These are phyloP conservation scores for Lydus trimaculatus DNA, from an alignment of 2,888 invertebrate genomes.

Conservation along the genomic window DNA sequence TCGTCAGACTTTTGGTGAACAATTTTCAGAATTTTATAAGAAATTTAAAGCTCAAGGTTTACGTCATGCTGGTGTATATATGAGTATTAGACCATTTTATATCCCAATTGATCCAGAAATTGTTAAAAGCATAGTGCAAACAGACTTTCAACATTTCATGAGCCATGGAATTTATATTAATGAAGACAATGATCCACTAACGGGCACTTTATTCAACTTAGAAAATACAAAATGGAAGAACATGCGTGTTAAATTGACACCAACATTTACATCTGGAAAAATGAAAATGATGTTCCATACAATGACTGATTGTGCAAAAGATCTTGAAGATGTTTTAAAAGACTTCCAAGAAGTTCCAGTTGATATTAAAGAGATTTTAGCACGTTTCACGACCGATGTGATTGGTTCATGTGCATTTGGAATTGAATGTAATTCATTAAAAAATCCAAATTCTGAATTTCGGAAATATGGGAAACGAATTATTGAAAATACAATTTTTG, in stretches of 20 bases:
- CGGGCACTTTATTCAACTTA: constrained; percentile 65
- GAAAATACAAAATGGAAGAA: constrained; percentile 68
- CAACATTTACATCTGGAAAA: constrained; percentile 72
- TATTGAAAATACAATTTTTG: constrained; percentile 17
- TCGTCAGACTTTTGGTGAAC: background rate
- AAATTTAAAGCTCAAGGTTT: constrained; percentile 2
- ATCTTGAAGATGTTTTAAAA: constrained; percentile 62
- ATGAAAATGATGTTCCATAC: constrained; percentile 71
- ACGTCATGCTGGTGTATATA: constrained; percentile 33
- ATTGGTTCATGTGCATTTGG: constrained; percentile 69
- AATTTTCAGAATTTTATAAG: background rate
- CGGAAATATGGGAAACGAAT: constrained; percentile 35
- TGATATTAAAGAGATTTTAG: constrained; percentile 61
- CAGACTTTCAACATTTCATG: constrained; percentile 68
- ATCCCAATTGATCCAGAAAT: constrained; percentile 37
- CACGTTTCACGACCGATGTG: constrained; percentile 67
- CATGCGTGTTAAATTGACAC: constrained; percentile 67
- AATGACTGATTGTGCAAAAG: constrained; percentile 64
- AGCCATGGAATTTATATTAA: constrained; percentile 68
- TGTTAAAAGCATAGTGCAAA: constrained; percentile 62
- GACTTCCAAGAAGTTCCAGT: constrained; percentile 48
- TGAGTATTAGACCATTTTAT: constrained; percentile 53
- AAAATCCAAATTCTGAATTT: constrained; percentile 63
- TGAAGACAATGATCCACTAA: constrained; percentile 65
- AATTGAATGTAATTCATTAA: constrained; percentile 65